Conservation (phyloP, 1,140 invertebrate species). For the Microplitis mediator region DNA sequence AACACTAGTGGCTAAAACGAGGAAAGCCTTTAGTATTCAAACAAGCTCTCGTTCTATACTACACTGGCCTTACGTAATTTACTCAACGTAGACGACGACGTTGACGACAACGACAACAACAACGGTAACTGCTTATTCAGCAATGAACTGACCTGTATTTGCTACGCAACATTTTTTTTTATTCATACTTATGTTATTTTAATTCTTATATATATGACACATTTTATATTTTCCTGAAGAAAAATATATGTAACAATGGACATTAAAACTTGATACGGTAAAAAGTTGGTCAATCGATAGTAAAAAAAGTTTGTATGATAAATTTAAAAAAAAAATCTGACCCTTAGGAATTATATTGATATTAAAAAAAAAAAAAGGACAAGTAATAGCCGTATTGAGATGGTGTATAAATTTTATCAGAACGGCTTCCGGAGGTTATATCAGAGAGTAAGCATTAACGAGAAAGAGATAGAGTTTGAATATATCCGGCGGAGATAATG, state of each 20-base stretch:
- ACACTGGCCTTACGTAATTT: slow-evolving; percentile 50
- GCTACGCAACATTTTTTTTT: slow-evolving; percentile 30
- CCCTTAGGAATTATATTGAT: not conserved
- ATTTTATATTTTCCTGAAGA: not conserved
- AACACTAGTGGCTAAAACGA: not conserved
- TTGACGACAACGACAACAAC: too few relatives aligned
- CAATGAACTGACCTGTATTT: slow-evolving; percentile 55
- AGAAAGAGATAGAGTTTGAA: not conserved
- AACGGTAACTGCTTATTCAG: slow-evolving; percentile 50
- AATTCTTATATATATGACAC: slow-evolving; percentile 25
- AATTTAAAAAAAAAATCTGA: not conserved
- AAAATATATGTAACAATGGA: too few relatives aligned
- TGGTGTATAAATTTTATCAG: not conserved
- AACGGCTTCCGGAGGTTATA: not conserved
- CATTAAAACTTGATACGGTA: too few relatives aligned
- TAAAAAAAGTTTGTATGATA: not conserved
- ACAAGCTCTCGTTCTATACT: slow-evolving; percentile 45
- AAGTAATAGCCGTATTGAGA: not conserved
- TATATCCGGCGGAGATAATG: not conserved
- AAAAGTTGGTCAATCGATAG: not conserved
- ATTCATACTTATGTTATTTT: slow-evolving; percentile 34
- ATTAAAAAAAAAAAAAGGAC: not conserved
- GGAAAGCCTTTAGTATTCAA: slow-evolving; percentile 43
- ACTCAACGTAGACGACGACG: slow-evolving; percentile 33
- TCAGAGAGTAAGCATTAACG: not conserved